phyloP scores from a whole-genome alignment of 2,888 invertebrate species.

The Apotomis capreana region DNA sequence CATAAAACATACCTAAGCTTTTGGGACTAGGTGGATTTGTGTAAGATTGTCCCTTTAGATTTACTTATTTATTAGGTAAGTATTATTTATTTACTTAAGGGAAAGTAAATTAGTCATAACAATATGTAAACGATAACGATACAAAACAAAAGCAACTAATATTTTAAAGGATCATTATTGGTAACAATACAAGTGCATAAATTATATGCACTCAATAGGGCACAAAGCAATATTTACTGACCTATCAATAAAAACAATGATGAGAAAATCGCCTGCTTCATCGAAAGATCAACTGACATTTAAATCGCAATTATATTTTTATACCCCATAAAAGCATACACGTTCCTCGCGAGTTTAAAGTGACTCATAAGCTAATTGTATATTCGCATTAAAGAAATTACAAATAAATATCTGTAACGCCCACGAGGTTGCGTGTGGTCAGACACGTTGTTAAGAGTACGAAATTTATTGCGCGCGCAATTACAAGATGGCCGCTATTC shows the following conservation, averaged over 20 bases:
- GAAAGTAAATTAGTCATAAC: too few species aligned
- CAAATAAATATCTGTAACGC: constrained; percentile 59
- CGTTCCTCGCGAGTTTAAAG: constrained; percentile 7
- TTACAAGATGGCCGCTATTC: constrained; percentile 60
- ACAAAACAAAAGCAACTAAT: not conserved
- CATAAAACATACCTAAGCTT: too few species aligned
- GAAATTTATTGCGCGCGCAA: constrained; percentile 59
- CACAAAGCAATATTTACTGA: not conserved
- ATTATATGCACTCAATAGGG: not conserved
- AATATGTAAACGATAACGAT: not conserved
- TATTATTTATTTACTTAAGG: too few species aligned
- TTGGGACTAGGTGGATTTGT: too few species aligned
- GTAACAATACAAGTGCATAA: constrained; percentile 5
- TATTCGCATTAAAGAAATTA: constrained; percentile 44
- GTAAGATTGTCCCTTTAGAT: too few species aligned
- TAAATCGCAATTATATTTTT: constrained; percentile 12
- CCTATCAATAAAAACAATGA: constrained; percentile 7
- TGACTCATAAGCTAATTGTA: constrained; percentile 49
- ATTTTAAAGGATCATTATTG: not conserved
- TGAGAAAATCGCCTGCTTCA: not conserved
- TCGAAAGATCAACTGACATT: constrained; percentile 4
- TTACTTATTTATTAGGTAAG: too few species aligned
- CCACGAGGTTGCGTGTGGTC: constrained; percentile 64
- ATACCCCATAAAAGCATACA: constrained; percentile 2
- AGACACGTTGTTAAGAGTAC: constrained; percentile 51